phyloP scores from a whole-genome alignment of 2,113 vertebrate species.

The Grus americana region DNA sequence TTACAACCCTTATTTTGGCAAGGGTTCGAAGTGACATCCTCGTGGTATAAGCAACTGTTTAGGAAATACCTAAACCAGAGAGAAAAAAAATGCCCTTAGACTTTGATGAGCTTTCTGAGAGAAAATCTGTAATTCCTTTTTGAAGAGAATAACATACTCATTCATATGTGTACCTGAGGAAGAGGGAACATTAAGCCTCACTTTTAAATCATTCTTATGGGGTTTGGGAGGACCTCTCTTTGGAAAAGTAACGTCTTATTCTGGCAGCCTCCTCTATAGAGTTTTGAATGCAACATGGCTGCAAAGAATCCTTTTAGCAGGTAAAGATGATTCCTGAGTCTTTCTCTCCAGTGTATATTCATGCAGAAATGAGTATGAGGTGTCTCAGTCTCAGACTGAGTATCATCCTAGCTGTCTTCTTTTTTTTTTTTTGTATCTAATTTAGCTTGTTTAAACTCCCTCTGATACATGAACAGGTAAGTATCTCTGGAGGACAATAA shows the following conservation, averaged over 20 bases:
- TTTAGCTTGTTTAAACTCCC: background rate
- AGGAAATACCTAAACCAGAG: background rate
- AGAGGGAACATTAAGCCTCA: background rate
- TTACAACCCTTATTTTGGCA: background rate
- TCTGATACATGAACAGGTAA: background rate
- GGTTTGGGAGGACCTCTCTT: background rate
- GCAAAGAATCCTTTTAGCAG: background rate
- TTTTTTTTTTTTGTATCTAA: background rate
- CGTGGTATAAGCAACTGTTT: background rate
- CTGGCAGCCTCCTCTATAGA: background rate
- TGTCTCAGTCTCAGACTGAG: background rate
- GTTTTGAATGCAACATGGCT: background rate
- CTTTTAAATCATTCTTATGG: background rate
- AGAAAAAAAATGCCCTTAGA: background rate
- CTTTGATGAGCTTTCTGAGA: background rate
- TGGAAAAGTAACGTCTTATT: background rate
- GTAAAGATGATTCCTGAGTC: background rate
- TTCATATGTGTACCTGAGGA: background rate
- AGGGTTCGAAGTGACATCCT: background rate
- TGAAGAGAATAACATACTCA: background rate
- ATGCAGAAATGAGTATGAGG: background rate
- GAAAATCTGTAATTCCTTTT: background rate
- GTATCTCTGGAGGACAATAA: background rate
- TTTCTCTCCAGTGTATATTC: background rate
- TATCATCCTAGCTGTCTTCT: background rate